Percentiles rank a stretch among this genome's conserved stretches.
These are phyloP conservation scores for Ormyrus thymus DNA, from an alignment of 2,888 invertebrate genomes.

Conservation along the genomic window DNA sequence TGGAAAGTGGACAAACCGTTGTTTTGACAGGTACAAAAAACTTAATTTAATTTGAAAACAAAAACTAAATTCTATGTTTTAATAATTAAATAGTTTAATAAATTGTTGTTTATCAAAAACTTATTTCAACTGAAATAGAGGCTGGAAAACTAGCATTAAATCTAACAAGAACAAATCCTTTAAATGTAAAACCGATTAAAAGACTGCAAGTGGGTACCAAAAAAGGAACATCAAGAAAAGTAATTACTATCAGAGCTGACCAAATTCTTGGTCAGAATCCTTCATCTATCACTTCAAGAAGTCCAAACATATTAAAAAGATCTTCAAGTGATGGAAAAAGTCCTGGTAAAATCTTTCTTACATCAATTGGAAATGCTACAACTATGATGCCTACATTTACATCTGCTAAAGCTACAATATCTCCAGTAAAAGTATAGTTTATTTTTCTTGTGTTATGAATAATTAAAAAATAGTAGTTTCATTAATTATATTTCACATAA, in stretches of 20 bases:
- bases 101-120: background rate
- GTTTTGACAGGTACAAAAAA: conserved; percentile 82
- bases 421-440: conserved; percentile 36
- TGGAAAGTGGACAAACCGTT: conserved; percentile 90
- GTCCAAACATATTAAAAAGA: conserved; percentile 72
- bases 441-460: background rate
- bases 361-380: conserved; percentile 65
- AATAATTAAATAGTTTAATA: too few relatives aligned
- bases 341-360: conserved; percentile 67
- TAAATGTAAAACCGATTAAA: conserved; percentile 71
- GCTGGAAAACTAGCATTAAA: conserved; percentile 87
- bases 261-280: conserved; percentile 74
- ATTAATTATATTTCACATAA: background rate
- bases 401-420: conserved; percentile 50
- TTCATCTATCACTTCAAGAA: conserved; percentile 65
- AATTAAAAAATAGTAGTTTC: conserved; percentile 9
- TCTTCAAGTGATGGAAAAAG: conserved; percentile 64
- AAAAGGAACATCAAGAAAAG: conserved; percentile 73
- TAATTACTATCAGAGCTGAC: conserved; percentile 77
- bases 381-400: conserved; percentile 62
- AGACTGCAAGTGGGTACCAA: conserved; percentile 69
- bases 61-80: too few relatives aligned
- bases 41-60: conserved; percentile 9
- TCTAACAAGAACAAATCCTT: conserved; percentile 73
- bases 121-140: conserved; percentile 74